Base-by-base conservation (phyloP, 2,113 vertebrate genomes). In the Mormyrus lacerda region DNA sequence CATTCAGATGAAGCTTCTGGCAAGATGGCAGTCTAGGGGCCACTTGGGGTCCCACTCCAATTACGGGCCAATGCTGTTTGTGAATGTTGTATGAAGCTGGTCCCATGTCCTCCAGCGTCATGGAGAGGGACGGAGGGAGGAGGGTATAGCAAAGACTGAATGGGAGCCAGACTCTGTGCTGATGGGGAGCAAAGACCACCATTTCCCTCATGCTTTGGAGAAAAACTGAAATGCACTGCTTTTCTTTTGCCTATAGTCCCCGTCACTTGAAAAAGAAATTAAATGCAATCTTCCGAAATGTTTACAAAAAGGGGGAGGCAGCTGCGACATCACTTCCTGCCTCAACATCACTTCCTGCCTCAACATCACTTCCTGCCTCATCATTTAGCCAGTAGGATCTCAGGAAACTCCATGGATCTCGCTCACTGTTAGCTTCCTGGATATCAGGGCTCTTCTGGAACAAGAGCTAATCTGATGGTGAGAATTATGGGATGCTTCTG, bases 61-160 rank as follows among this genome's bases (percentile, higher is more conserved):
- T 89, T 89, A 89, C 50, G 5, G 39, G 69, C 88, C 82, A 79
- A 15, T 48, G 21, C 17, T 10, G 8, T 48, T 51, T 1, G 27
- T 82, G 47, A 82, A 89, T 58, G 31, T 89, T 89, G 73, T 48
- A 83, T 89, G 73, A 89, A 50, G 48, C 73, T 9, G 47, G 73
- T 24, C 82, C 44, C 39, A 21, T 27, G 13, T 27, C 85, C 85
- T 50, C 85, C 50, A 13, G 82, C 88, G 3, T 3, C 73, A 15
- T 35, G n/a, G 88, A 55, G 24, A 55, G 47, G 73, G 39, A 27
- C 48, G 44, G 48, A 44, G 82, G 82, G 39, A 84, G 3, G 39
- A 47, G 17, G 19, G 47, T 69, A 44, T 0, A 21, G 15, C 27
- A 9, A 15, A 39, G 11, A 11, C 31, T 17, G 31, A 21, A 87